Evolutionary conservation across 1,140 invertebrate species (phyloP).

Genomic region (Penaeus indicus): DNA sequence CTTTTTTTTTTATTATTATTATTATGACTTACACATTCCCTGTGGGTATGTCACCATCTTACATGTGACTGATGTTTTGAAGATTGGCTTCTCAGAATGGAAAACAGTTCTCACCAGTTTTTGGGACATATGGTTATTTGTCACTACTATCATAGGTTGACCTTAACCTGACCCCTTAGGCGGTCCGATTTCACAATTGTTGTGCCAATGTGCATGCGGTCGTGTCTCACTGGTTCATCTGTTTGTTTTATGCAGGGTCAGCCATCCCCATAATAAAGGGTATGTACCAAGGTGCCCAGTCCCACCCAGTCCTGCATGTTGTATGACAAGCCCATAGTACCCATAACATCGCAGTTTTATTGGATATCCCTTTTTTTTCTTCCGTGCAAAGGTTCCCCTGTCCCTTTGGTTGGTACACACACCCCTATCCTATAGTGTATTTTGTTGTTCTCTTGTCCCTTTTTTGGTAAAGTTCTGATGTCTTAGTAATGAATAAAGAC

Average conservation of each 20-base stretch:
- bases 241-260: constrained; percentile 67
- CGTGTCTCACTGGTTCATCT: constrained; percentile 57
- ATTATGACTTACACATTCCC: too few species aligned
- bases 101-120: too few species aligned
- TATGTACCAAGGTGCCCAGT: constrained; percentile 56
- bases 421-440: too few species aligned
- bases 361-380: too few species aligned
- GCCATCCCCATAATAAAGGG: constrained; percentile 65
- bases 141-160: background rate
- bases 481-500: too few species aligned
- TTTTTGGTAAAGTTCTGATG: too few species aligned
- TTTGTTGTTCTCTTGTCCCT: too few species aligned
- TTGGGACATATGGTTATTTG: background rate
- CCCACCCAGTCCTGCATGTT: constrained; percentile 8
- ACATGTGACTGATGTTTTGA: constrained; percentile 3
- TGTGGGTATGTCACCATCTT: background rate
- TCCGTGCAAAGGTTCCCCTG: too few species aligned
- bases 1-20: too few species aligned
- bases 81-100: too few species aligned
- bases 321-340: constrained; percentile 27
- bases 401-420: too few species aligned
- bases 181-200: background rate
- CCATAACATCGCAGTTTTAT: too few species aligned
- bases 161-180: background rate
- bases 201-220: constrained; percentile 28